A percentile compares a stretch with the other conserved stretches of the same genome.
These are phyloP conservation scores for Harlomillsia oculata DNA, from an alignment of 1,140 invertebrate species.

Conservation along the genomic window DNA sequence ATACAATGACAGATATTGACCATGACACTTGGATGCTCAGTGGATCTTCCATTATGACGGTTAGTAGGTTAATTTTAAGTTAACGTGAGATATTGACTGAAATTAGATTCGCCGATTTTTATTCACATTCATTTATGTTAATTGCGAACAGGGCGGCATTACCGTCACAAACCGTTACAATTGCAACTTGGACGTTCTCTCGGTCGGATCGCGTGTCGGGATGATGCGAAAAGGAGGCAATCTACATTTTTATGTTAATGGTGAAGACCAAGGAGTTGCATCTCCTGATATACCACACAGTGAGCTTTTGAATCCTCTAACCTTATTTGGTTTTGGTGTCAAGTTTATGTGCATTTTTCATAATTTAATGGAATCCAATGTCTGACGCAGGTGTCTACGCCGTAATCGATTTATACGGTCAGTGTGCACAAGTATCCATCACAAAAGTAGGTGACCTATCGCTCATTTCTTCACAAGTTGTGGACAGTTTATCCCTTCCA, in stretches of 20 bases:
- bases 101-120: too few species aligned
- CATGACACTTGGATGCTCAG: constrained; percentile 88
- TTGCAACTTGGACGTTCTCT: constrained; percentile 69
- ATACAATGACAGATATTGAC: constrained; percentile 82
- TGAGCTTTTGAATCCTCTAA: too few species aligned
- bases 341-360: background rate
- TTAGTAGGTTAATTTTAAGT: constrained; percentile 5
- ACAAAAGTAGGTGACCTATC: constrained; percentile 32
- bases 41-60: constrained; percentile 55
- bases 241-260: constrained; percentile 83
- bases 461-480: constrained; percentile 36
- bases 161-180: constrained; percentile 71
- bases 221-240: constrained; percentile 77
- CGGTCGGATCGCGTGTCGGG: constrained; percentile 65
- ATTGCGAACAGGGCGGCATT: constrained; percentile 60
- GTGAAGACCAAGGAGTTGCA: constrained; percentile 77
- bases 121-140: too few species aligned
- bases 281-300: constrained; percentile 67
- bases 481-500: constrained; percentile 34
- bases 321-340: too few species aligned
- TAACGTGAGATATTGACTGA: background rate
- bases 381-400: constrained; percentile 62
- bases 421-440: constrained; percentile 75
- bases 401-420: constrained; percentile 89
- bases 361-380: background rate